phyloP scores from a whole-genome alignment of 1,140 invertebrate genomes.

The Antheraea mylitta region DNA sequence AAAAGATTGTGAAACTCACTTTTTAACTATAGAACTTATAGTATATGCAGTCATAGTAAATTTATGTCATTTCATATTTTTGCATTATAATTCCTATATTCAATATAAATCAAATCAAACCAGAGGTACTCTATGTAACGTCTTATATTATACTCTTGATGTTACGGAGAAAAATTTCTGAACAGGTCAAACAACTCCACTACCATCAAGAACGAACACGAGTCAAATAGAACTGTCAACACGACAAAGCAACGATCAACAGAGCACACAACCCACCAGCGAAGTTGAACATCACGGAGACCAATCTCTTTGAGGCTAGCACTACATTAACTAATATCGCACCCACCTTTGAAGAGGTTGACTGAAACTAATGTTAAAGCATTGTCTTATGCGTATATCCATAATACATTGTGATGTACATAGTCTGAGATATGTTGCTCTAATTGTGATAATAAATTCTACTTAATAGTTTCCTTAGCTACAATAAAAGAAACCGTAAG shows the following conservation, averaged over 20 bases:
- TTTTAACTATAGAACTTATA: too few species aligned
- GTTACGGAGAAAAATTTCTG: slow-evolving; percentile 8
- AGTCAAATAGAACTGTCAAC: slow-evolving; percentile 24
- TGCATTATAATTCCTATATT: too few species aligned
- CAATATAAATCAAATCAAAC: too few species aligned
- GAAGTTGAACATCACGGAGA: slow-evolving; percentile 57
- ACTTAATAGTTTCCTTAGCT: background rate
- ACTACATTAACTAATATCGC: slow-evolving; percentile 20
- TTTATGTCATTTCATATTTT: too few species aligned
- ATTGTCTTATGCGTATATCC: background rate
- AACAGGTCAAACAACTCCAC: slow-evolving; percentile 66
- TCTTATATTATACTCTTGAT: too few species aligned
- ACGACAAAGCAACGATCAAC: slow-evolving; percentile 40
- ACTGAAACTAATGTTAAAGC: background rate
- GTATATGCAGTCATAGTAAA: too few species aligned
- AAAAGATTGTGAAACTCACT: too few species aligned
- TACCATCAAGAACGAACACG: slow-evolving; percentile 58
- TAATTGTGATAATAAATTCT: slow-evolving; percentile 25
- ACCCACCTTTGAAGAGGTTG: slow-evolving; percentile 23
- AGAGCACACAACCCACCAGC: slow-evolving; percentile 48
- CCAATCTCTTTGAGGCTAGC: slow-evolving; percentile 55
- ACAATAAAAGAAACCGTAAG: background rate
- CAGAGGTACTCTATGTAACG: too few species aligned
- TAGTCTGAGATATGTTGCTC: slow-evolving; percentile 17
- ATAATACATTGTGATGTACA: too few species aligned